Base-by-base conservation (phyloP, 1,140 invertebrate genomes). In the Diabrotica undecimpunctata region DNA sequence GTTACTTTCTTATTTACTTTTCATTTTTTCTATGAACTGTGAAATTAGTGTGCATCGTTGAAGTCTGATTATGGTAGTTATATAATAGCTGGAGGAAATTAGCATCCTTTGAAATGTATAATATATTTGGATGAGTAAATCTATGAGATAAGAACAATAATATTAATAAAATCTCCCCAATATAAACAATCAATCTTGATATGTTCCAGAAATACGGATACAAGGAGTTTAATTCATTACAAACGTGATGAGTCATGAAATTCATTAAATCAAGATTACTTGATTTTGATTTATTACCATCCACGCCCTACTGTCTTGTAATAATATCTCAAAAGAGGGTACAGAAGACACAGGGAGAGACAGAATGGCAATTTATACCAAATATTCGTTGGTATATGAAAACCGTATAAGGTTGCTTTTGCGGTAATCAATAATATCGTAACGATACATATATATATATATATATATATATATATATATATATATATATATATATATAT, bases 211-310 rank as follows among this genome's bases (percentile, higher is more conserved):
- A 58, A 41, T n/a, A 10, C 41, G 57, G 54, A 58, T 58, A 62
- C 54, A 58, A 63, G 65, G 63, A 36, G 61, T 54, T 38, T 56
- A 64, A 66, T 66, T 66, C 61, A 66, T 66, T 58, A 61, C 53
- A 59, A 66, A 63, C 61, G 56, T 66, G 65, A 66, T 66, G 65
- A 66, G 57, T 66, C 65, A 66, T 66, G 65, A 66, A 64, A 66
- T 63, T 66, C 52, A 57, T 38, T 51, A 57, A 66, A 66, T 66
- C 58, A 66, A 63, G 51, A 66, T 63, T 61, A 59, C 41, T 54
- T 55, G 50, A 66, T 63, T 57, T 63, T 66, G 65, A 66, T 66
- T 66, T 63, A 66, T 66, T 64, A 63, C 56, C 50, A 61, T 66
- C 53, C n/a, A 46, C 41, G 41, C 41, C 41, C 41, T 46, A 46